Percentiles rank a stretch among this genome's conserved stretches.
Conservation (phyloP, 1,140 invertebrate species). For the Brachionus rubens region DNA sequence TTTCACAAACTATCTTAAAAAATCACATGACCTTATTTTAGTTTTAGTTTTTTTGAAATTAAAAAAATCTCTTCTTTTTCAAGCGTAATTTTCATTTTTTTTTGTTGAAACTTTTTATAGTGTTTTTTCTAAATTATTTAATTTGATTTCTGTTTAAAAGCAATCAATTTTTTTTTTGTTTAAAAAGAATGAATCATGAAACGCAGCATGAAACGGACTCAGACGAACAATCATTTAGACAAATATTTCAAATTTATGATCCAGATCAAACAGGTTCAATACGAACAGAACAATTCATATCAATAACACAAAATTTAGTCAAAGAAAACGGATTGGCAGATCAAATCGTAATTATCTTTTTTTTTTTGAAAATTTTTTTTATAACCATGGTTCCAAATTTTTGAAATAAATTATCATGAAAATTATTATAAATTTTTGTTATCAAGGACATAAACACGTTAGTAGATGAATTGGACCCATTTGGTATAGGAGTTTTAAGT, state of each 20-base stretch:
- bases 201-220: background rate
- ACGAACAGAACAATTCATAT: background rate
- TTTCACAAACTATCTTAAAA: conserved; percentile 2
- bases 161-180: conserved; percentile 5
- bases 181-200: conserved; percentile 19
- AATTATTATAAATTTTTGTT: background rate
- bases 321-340: background rate
- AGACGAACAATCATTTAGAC: background rate
- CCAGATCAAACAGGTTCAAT: background rate
- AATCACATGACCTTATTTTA: conserved; percentile 34
- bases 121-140: too few relatives aligned
- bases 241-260: conserved; percentile 8
- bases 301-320: background rate
- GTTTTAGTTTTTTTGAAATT: conserved; percentile 28
- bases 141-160: too few relatives aligned
- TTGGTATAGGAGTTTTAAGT: background rate
- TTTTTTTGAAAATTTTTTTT: background rate
- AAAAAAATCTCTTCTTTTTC: too few relatives aligned
- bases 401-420: too few relatives aligned
- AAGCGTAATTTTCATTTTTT: too few relatives aligned
- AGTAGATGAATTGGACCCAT: conserved; percentile 23
- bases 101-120: too few relatives aligned
- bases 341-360: background rate
- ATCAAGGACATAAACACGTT: background rate
- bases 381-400: too few relatives aligned